Base-by-base conservation (phyloP, 2,888 invertebrate genomes). In the Drosophila koepferae region DNA sequence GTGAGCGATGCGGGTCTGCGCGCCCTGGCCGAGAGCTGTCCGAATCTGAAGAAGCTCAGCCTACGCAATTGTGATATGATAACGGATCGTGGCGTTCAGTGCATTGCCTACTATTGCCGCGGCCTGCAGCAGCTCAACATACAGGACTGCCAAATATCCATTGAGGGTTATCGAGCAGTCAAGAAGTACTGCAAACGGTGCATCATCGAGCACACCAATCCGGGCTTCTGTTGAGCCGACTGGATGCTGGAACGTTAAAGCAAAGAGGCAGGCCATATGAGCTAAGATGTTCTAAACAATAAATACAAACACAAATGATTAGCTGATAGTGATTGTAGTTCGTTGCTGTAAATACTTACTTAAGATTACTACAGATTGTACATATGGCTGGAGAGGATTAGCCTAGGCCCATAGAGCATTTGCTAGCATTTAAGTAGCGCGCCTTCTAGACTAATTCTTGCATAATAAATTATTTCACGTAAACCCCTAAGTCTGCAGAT, bases 121-220 rank as follows among this genome's bases (percentile, higher is more conserved):
- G 97, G 97, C 0, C 94, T 98, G 44, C 97, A 97, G 65, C 98
- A 98, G 91, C 94, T 98, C 12, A 98, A 98, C 92, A 98, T 98
- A 75, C 98, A 98, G 90, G 98, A 98, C 92, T 98, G 98, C 73
- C 97, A 97, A 70, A 96, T 98, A 81, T 97, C 98, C 6, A 94
- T 97, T 51, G 96, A 98, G 82, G 98, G 98, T 0, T 98, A 98
- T 92, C 94, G 97, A 84, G 97, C 98, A 7, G 97, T 98, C 49
- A 98, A 98, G 93, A 97, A 97, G 91, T 98, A 97, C 92, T 98
- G 98, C 93, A 97, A 97, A 90, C 94, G 97, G 86, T 98, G 98
- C 93, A 96, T 98, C 77, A 98, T 98, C 79, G 98, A 98, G 92
- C 98, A 98, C 91, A 98, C 98, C 3, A 98, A 98, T 93, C 98